phyloP scores from a whole-genome alignment of 2,113 vertebrate genomes.

The Rattus rattus region DNA sequence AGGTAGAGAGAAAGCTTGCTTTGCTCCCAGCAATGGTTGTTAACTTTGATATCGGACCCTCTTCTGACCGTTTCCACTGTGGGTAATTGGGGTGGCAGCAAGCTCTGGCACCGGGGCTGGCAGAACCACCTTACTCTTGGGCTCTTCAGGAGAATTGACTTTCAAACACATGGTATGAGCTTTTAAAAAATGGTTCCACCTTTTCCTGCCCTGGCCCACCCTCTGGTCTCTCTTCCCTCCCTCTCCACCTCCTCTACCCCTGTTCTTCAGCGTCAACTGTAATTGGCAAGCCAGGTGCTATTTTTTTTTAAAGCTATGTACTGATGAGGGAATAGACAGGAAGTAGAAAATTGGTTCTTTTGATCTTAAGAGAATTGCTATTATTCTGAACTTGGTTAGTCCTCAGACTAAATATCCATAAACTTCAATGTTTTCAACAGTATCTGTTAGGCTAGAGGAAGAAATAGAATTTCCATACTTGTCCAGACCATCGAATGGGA shows the following conservation, averaged over 20 bases:
- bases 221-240: background rate
- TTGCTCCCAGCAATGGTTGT: conserved; percentile 78
- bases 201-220: conserved; percentile 58
- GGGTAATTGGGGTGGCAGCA: conserved; percentile 67
- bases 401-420: conserved; percentile 77
- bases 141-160: conserved; percentile 58
- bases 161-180: conserved; percentile 71
- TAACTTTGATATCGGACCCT: conserved; percentile 84
- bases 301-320: conserved; percentile 10
- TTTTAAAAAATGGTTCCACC: conserved; percentile 60
- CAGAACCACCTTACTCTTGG: conserved; percentile 5
- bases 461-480: conserved; percentile 73
- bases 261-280: conserved; percentile 20
- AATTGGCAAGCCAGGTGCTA: conserved; percentile 75
- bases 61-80: conserved; percentile 77
- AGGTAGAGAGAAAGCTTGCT: conserved; percentile 76
- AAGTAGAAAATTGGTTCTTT: conserved; percentile 82
- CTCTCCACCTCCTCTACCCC: background rate
- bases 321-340: conserved; percentile 76
- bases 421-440: conserved; percentile 76
- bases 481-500: conserved; percentile 78
- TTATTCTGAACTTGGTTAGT: conserved; percentile 77
- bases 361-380: conserved; percentile 82
- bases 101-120: background rate
- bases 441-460: conserved; percentile 75